A percentile compares a stretch with the other conserved stretches of the same genome.
Conservation (phyloP, 2,797 vertebrate genomes). For the Hippopotamyrus pictus region DNA sequence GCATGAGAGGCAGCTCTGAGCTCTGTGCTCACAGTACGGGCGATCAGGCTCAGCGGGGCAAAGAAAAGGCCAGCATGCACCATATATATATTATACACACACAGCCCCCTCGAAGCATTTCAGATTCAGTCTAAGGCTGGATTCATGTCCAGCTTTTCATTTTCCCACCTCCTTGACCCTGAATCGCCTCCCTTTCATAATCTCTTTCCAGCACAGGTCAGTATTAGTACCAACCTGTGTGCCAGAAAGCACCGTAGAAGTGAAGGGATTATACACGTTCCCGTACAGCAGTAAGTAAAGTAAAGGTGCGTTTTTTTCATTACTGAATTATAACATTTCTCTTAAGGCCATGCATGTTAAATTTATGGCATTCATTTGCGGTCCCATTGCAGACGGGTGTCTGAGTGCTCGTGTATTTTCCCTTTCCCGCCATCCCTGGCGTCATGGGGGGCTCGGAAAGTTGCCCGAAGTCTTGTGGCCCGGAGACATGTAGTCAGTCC, state of each 20-base stretch:
- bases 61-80: not conserved
- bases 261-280: slow-evolving; percentile 31
- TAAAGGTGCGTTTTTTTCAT: slow-evolving; percentile 25
- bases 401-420: not conserved
- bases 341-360: slow-evolving; percentile 4
- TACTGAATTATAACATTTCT: slow-evolving; percentile 11
- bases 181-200: slow-evolving; percentile 45
- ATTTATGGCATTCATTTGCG: slow-evolving; percentile 16
- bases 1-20: not conserved
- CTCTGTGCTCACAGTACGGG: not conserved
- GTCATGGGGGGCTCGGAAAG: not conserved
- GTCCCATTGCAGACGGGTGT: slow-evolving; percentile 15
- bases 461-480: not conserved
- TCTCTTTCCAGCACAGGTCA: slow-evolving; percentile 45
- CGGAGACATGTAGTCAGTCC: not conserved
- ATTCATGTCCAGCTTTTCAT: not conserved
- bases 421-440: not conserved
- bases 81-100: not conserved
- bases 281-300: slow-evolving; percentile 26
- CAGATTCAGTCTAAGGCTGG: not conserved
- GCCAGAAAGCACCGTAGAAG: slow-evolving; percentile 7
- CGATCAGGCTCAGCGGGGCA: not conserved
- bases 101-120: not conserved
- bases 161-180: slow-evolving; percentile 29
- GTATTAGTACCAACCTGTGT: slow-evolving; percentile 33